A percentile compares a stretch with the other conserved stretches of the same genome.
Conservation (phyloP, 1,140 invertebrate genomes). For the Leptinotarsa undecemlineata region DNA sequence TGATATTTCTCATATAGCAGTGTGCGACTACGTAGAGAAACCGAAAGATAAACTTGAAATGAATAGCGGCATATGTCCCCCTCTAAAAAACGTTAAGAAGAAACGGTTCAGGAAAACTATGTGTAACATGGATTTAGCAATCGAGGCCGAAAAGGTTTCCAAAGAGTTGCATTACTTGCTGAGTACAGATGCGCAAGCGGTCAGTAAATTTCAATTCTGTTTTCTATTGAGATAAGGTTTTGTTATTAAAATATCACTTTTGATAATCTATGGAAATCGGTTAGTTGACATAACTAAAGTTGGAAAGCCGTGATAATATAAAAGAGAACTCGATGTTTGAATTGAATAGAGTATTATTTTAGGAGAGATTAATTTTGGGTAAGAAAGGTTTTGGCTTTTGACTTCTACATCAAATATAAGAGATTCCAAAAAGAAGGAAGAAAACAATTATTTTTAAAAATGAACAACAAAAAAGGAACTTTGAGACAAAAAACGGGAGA, state of each 20-base stretch:
- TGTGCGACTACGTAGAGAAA: slow-evolving; percentile 34
- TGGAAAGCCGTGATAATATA: neutral
- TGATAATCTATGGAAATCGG: too few relatives aligned
- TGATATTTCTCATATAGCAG: slow-evolving; percentile 48
- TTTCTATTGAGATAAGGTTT: neutral
- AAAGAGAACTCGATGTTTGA: neutral
- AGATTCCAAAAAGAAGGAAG: too few relatives aligned
- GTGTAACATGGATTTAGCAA: slow-evolving; percentile 43
- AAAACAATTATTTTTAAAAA: neutral
- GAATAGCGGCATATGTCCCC: slow-evolving; percentile 45
- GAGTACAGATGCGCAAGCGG: slow-evolving; percentile 49
- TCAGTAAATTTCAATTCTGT: slow-evolving; percentile 30
- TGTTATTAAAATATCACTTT: slow-evolving; percentile 6
- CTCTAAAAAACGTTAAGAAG: slow-evolving; percentile 50
- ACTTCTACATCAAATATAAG: too few relatives aligned
- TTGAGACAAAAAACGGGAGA: too few relatives aligned
- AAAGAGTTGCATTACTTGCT: slow-evolving; percentile 50
- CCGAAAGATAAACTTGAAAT: slow-evolving; percentile 30
- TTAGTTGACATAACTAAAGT: neutral
- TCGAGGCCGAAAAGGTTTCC: slow-evolving; percentile 44
- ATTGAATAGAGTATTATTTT: neutral
- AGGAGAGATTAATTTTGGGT: too few relatives aligned
- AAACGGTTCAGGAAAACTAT: slow-evolving; percentile 49
- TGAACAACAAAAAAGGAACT: neutral
- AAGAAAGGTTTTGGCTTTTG: too few relatives aligned